Evolutionary conservation across 2,888 invertebrate species (phyloP), one percentile per base, ranked within the genome.

Genomic region (Trissonchulus latispiculum): DNA sequence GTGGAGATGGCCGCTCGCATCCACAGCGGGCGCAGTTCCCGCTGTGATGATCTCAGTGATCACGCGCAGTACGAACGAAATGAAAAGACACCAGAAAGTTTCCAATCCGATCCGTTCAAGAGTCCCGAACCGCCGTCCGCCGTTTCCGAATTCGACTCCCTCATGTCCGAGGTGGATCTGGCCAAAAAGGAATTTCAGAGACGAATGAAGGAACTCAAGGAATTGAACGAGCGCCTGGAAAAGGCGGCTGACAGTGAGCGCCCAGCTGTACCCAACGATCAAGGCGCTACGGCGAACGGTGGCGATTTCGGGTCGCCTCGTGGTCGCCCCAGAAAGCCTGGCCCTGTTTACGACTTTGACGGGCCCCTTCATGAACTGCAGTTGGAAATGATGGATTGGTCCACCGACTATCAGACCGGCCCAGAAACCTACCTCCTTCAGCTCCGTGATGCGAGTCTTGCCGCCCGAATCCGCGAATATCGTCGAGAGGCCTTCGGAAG

Each of bases 341-440:
- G 23, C 8, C 8, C 8, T 8, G 23, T 23, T 15, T 48, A 48
- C 23, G 48, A 48, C 48, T 48, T 15, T 23, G 48, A 48, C 48
- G 48, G 48, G 23, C 48, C 48, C 48, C 23, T 48, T 8, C 48
- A 48, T 23, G 48, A 48, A 48, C 48, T 48, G 48, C 48, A 48
- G 68, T 76, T 81, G 28, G 82, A 82, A 71, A 79, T 79, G 36
- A 83, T 81, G 74, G 84, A 84, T 64, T 85, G 84, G 84, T 79
- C 81, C 72, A 83, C 70, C 80, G 93, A 93, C 81, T 95, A 95
- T 85, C 94, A 95, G 86, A 91, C 92, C 84, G 96, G 97, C 0
- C 95, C 95, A 0, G 96, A 97, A 83, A 95, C 96, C 0, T 95
- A 96, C 84, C 86, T 97, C 3, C 88, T 97, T 64, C 96, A 96